A percentile compares a stretch with the other conserved stretches of the same genome.
phyloP scores from a whole-genome alignment of 2,113 vertebrate genomes.

The Xiphias gladius region DNA sequence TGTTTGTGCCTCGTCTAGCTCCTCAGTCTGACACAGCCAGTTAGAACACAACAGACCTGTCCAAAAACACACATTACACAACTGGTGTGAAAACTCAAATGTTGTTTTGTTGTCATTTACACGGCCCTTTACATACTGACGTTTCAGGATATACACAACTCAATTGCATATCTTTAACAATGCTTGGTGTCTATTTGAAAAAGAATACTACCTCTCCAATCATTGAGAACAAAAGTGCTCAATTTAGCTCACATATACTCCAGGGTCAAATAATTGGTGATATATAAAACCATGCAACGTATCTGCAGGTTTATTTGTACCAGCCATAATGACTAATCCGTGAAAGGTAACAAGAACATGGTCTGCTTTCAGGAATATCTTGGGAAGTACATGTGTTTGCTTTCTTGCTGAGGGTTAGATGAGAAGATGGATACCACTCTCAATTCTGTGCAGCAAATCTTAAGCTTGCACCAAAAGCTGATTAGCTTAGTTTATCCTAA shows the following conservation, averaged over 20 bases:
- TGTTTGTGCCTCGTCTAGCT: constrained; percentile 72
- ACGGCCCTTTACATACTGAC: constrained; percentile 37
- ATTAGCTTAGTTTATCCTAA: not conserved
- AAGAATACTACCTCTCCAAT: constrained; percentile 3
- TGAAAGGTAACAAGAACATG: constrained; percentile 1
- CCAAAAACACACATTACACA: constrained; percentile 59
- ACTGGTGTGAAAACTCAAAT: constrained; percentile 26
- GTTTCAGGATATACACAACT: constrained; percentile 33
- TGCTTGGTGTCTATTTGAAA: constrained; percentile 16
- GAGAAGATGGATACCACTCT: not conserved
- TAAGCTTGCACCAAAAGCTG: too few relatives aligned
- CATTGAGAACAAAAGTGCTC: constrained; percentile 36
- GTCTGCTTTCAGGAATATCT: not conserved
- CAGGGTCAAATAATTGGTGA: constrained; percentile 27
- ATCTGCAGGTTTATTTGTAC: constrained; percentile 12
- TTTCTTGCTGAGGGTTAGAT: not conserved
- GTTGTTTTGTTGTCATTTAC: constrained; percentile 12
- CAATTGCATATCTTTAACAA: constrained; percentile 25
- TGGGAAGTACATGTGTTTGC: not conserved
- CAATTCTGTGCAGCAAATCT: not conserved
- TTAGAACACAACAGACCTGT: constrained; percentile 65
- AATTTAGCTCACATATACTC: constrained; percentile 51
- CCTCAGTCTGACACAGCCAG: constrained; percentile 71
- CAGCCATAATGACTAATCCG: constrained; percentile 3
- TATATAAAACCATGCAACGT: not conserved